Conservation (phyloP, 2,797 vertebrate genomes). For the Selene dorsalis region DNA sequence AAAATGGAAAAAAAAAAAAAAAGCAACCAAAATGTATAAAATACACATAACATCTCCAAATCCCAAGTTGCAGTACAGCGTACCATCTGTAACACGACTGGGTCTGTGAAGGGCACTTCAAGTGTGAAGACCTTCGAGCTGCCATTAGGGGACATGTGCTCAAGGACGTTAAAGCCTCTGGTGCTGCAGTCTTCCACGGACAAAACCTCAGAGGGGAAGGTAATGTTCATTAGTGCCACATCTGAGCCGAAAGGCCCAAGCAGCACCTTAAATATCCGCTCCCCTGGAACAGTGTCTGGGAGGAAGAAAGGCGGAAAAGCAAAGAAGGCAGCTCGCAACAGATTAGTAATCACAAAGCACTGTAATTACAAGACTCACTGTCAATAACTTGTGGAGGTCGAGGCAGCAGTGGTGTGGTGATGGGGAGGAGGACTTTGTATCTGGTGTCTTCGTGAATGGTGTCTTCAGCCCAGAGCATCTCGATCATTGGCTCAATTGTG, state of each 20-base stretch:
- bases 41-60: not conserved
- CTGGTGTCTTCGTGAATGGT: conserved; percentile 62
- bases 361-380: conserved; percentile 56
- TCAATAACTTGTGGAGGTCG: conserved; percentile 59
- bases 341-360: accelerated
- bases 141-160: conserved; percentile 58
- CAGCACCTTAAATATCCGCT: conserved; percentile 68
- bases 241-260: conserved; percentile 74
- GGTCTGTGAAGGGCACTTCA: conserved; percentile 77
- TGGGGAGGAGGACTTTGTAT: conserved; percentile 80
- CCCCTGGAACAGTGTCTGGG: conserved; percentile 68
- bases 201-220: conserved; percentile 67
- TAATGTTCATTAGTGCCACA: conserved; percentile 71
- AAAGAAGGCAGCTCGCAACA: not conserved
- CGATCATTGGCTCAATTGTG: conserved; percentile 76
- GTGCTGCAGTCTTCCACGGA: conserved; percentile 52
- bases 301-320: not conserved
- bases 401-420: conserved; percentile 57
- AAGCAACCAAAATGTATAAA: not conserved
- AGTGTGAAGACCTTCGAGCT: conserved; percentile 67
- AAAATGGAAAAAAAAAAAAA: not conserved
- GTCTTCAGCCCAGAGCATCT: conserved; percentile 79
- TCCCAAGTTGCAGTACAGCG: not conserved
- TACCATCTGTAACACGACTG: conserved; percentile 62
- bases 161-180: conserved; percentile 73